phyloP scores from a whole-genome alignment of 64 coral and sea anemone species.

The Hydrozoanthus tunicans region DNA sequence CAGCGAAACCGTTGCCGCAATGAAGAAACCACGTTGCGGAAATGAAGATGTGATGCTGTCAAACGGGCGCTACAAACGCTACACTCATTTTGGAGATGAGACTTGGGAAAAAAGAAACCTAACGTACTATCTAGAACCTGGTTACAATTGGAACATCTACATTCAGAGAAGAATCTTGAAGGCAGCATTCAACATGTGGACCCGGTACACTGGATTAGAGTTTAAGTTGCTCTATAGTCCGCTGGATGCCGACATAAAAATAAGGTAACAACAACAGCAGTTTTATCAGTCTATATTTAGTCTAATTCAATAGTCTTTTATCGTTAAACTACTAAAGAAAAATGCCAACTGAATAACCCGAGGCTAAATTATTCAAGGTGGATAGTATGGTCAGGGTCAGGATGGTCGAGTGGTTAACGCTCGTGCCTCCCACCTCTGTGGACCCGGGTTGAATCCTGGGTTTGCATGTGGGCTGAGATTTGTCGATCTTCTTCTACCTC shows the following conservation, averaged over 20 bases:
- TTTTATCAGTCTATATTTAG: too few species aligned
- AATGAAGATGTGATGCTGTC: constrained; percentile 16
- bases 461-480: too few species aligned
- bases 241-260: neutral
- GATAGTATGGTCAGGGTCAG: too few species aligned
- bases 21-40: constrained; percentile 77
- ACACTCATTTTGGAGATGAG: neutral
- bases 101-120: neutral
- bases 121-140: neutral
- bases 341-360: too few species aligned
- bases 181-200: constrained; percentile 10
- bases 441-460: too few species aligned
- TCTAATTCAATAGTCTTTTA: too few species aligned
- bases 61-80: neutral
- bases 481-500: too few species aligned
- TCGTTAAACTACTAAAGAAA: too few species aligned
- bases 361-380: too few species aligned
- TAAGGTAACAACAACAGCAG: neutral
- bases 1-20: constrained; percentile 26
- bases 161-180: constrained; percentile 6
- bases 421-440: too few species aligned
- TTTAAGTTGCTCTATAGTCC: neutral
- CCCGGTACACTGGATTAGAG: neutral
- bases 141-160: neutral
- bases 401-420: too few species aligned